Base-by-base conservation (phyloP, 1,140 invertebrate species). In the Solenopsis invicta region DNA sequence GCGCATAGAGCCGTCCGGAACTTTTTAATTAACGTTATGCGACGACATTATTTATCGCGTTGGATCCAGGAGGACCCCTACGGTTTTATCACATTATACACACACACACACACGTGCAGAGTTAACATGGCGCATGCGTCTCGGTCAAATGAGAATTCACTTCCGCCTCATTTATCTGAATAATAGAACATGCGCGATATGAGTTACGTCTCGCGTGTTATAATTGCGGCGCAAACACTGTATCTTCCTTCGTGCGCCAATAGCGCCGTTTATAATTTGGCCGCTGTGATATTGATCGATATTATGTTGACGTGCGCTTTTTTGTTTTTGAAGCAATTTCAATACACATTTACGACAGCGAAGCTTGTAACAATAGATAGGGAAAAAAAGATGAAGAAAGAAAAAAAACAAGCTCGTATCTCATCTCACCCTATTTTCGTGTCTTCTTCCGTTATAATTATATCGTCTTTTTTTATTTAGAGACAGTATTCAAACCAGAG, bases 151-250 rank as follows among this genome's bases (percentile, higher is more conserved):
- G 80, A 84, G 80, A 74, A 84, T 84, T 84, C 52, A 84, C 69
- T 82, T 82, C 80, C 52, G 54, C 67, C 80, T 84, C 69, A 84
- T 75, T 84, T 84, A 84, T 84, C 69, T 75, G 80, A 84, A 84
- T 82, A 82, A 82, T 84, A 62, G 69, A 84, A 84, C 69, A 84
- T 62, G 69, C 80, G 29, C 80, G 54, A 84, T 84, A 50, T 84
- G 69, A 61, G 69, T 82, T 82, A 82, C 24, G 41, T 74, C 54
- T 41, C n/a, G 41, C 29, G n/a, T 61, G 69, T 56, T 61, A 84
- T 84, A 84, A 84, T 84, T 84, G 80, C 41, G 69, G 24, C 24
- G 69, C 24, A 50, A 84, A 61, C 59, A 84, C 29, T 61, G 69
- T 84, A n/a, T 74, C 69, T 84, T 84, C 54, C 54, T 59, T 41